phyloP scores from a whole-genome alignment of 2,888 invertebrate species.

The Drosophila paranaensis region DNA sequence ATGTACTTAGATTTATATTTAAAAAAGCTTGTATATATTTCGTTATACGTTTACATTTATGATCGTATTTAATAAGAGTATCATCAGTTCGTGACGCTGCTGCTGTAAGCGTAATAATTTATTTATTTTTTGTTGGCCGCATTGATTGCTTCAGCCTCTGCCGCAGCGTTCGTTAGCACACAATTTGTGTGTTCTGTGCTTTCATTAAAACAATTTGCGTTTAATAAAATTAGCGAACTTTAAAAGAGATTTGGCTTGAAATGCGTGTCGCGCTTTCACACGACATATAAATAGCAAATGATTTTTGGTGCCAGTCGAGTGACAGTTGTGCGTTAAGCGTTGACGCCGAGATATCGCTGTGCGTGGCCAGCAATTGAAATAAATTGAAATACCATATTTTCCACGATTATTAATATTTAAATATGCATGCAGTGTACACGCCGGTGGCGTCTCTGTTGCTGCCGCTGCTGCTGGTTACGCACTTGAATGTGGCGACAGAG shows the following conservation, averaged over 20 bases:
- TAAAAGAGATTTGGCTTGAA: constrained; percentile 33
- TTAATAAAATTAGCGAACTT: constrained; percentile 57
- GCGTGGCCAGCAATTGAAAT: constrained; percentile 44
- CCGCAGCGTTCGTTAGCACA: constrained; percentile 38
- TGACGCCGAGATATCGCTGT: constrained; percentile 25
- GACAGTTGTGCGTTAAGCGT: constrained; percentile 57
- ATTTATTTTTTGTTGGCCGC: constrained; percentile 1
- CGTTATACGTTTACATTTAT: neutral
- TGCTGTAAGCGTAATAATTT: neutral
- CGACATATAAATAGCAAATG: constrained; percentile 63
- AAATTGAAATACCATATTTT: constrained; percentile 59
- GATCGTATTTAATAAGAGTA: constrained; percentile 12
- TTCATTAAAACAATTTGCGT: constrained; percentile 49
- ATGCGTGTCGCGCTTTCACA: constrained; percentile 25
- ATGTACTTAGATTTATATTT: too few relatives aligned
- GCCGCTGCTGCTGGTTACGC: constrained; percentile 40
- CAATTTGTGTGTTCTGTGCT: constrained; percentile 32
- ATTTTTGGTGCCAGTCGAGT: constrained; percentile 25
- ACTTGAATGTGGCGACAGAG: constrained; percentile 55
- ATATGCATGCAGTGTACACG: constrained; percentile 54
- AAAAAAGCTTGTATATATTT: too few relatives aligned
- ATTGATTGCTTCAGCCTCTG: constrained; percentile 37
- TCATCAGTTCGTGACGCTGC: constrained; percentile 3
- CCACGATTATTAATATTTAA: constrained; percentile 58
- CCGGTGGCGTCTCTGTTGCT: constrained; percentile 30